Percentiles rank a stretch among this genome's conserved stretches.
Evolutionary conservation across 2,797 vertebrate species (phyloP).

Genomic region (Rhyacichthys aspro): DNA sequence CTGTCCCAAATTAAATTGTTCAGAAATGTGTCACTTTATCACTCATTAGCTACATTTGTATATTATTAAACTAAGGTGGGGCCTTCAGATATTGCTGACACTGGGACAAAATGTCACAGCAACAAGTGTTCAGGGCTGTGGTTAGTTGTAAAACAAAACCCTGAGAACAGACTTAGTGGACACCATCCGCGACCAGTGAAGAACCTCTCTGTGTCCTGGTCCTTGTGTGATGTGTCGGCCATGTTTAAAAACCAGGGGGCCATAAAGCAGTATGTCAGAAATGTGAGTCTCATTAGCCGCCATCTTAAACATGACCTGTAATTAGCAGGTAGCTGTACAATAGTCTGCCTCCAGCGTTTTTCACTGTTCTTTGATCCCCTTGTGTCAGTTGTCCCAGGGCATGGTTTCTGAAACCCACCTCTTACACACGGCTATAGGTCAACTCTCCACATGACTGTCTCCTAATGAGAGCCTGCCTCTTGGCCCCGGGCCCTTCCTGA

Average conservation of each 20-base stretch:
- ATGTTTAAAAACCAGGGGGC: conserved; percentile 37
- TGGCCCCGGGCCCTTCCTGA: conserved; percentile 57
- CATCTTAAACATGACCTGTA: neutral
- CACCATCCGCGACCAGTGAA: neutral
- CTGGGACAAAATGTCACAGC: too few relatives aligned
- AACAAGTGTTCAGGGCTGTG: neutral
- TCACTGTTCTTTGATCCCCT: conserved; percentile 31
- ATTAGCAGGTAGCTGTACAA: conserved; percentile 18
- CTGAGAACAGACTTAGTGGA: neutral
- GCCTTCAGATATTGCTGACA: too few relatives aligned
- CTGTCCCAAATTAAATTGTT: neutral
- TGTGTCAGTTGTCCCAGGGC: conserved; percentile 33
- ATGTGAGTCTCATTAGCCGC: conserved; percentile 46
- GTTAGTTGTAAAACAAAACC: neutral
- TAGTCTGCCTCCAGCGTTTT: conserved; percentile 12
- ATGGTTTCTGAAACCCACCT: conserved; percentile 13
- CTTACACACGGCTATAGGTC: conserved; percentile 15
- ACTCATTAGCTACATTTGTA: too few relatives aligned
- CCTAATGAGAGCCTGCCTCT: conserved; percentile 55
- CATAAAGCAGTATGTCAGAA: conserved; percentile 40
- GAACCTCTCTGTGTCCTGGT: conserved; percentile 3
- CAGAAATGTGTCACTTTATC: neutral
- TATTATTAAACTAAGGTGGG: too few relatives aligned
- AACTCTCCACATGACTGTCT: conserved; percentile 38
- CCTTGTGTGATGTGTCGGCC: conserved; percentile 4